Evolutionary conservation across 2,113 vertebrate species (phyloP).

Genomic region (Trematomus loennbergii): DNA sequence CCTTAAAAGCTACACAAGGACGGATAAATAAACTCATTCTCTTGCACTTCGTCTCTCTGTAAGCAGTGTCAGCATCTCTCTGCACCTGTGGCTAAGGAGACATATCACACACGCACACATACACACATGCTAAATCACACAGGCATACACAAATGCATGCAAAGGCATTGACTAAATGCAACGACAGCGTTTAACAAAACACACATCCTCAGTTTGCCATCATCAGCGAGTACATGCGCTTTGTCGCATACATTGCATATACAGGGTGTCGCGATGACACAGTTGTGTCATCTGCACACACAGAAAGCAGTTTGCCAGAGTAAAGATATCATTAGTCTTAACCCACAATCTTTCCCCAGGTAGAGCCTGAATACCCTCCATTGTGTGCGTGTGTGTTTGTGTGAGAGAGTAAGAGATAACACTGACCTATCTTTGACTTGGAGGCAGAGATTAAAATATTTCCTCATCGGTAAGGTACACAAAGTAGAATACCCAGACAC

Average conservation of each 20-base stretch:
- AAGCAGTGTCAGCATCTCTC: conserved; percentile 56
- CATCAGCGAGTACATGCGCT: too few relatives aligned
- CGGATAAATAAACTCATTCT: conserved; percentile 47
- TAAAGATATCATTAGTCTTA: conserved; percentile 20
- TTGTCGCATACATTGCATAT: background rate
- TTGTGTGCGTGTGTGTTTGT: background rate
- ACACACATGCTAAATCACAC: background rate
- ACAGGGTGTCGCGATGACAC: background rate
- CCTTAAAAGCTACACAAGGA: conserved; percentile 28
- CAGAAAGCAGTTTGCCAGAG: conserved; percentile 6
- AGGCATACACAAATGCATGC: background rate
- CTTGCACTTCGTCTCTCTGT: conserved; percentile 32
- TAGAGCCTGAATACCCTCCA: background rate
- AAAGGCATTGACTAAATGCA: background rate
- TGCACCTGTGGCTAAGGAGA: conserved; percentile 59
- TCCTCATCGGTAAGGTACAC: conserved; percentile 34
- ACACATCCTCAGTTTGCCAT: background rate
- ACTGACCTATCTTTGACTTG: conserved; percentile 19
- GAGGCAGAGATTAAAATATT: conserved; percentile 32
- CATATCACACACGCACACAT: conserved; percentile 33
- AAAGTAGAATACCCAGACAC: conserved; percentile 22
- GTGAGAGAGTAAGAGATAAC: background rate
- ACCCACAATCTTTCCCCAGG: conserved; percentile 2
- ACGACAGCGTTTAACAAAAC: background rate
- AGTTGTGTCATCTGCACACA: background rate